phyloP scores from a whole-genome alignment of 2,888 invertebrate species.

The Euplexia lucipara region DNA sequence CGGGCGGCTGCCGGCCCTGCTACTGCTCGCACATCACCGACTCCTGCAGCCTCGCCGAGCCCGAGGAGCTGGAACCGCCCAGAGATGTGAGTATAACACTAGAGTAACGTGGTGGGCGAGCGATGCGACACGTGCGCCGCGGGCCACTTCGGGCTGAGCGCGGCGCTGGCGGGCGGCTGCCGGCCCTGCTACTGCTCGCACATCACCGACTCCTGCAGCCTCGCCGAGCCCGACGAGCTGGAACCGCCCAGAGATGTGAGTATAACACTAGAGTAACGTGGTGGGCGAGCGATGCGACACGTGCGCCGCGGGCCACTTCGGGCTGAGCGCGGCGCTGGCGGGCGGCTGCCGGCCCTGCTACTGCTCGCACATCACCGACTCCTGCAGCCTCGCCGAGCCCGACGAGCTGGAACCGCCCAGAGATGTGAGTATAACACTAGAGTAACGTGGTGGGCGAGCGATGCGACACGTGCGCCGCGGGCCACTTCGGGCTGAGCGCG shows the following conservation, averaged over 20 bases:
- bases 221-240: constrained; percentile 61
- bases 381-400: constrained; percentile 71
- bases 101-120: constrained; percentile 95
- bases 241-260: constrained; percentile 74
- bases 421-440: constrained; percentile 73
- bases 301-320: constrained; percentile 96
- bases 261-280: no score
- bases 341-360: constrained; percentile 97
- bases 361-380: constrained; percentile 94
- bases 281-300: constrained; percentile 96
- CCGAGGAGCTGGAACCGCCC: constrained; percentile 64
- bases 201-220: constrained; percentile 79
- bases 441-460: constrained; percentile 95
- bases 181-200: constrained; percentile 98
- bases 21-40: constrained; percentile 95
- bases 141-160: constrained; percentile 95
- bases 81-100: constrained; percentile 72
- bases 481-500: constrained; percentile 94
- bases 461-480: constrained; percentile 96
- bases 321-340: constrained; percentile 90
- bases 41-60: constrained; percentile 71
- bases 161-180: constrained; percentile 93
- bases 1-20: constrained; percentile 96
- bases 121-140: constrained; percentile 96
- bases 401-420: constrained; percentile 65